Conservation (phyloP, 2,113 vertebrate genomes). For the Scolopax mira region DNA sequence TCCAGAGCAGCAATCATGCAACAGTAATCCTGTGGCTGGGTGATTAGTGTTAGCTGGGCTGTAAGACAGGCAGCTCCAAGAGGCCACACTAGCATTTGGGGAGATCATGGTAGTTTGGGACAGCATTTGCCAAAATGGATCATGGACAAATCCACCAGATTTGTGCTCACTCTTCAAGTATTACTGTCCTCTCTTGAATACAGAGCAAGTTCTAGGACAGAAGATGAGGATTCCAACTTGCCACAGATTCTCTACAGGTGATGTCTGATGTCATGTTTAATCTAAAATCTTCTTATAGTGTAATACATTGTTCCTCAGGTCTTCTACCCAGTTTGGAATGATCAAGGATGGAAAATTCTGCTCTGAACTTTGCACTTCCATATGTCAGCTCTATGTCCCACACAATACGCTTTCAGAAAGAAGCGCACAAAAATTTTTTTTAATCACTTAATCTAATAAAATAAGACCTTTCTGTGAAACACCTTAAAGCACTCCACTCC, state of each 20-base stretch:
- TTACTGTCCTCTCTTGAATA: background rate
- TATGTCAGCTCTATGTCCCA: background rate
- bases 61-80: background rate
- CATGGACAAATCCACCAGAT: conserved; percentile 1
- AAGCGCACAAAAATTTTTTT: background rate
- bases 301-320: background rate
- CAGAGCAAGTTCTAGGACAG: background rate
- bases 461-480: background rate
- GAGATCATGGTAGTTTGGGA: background rate
- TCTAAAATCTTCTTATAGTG: background rate
- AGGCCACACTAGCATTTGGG: background rate
- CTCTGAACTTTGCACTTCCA: background rate
- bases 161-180: background rate
- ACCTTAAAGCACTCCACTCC: background rate
- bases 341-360: background rate
- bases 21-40: background rate
- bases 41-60: background rate
- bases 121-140: conserved; percentile 13
- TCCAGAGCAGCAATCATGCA: background rate
- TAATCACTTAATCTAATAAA: background rate
- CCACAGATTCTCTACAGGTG: background rate
- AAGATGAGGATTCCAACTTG: background rate
- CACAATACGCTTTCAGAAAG: background rate
- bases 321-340: background rate
- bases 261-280: background rate